A percentile compares a stretch with the other conserved stretches of the same genome.
Evolutionary conservation across 1,140 invertebrate genomes (phyloP).

Genomic region (Scaptomyza pallida): DNA sequence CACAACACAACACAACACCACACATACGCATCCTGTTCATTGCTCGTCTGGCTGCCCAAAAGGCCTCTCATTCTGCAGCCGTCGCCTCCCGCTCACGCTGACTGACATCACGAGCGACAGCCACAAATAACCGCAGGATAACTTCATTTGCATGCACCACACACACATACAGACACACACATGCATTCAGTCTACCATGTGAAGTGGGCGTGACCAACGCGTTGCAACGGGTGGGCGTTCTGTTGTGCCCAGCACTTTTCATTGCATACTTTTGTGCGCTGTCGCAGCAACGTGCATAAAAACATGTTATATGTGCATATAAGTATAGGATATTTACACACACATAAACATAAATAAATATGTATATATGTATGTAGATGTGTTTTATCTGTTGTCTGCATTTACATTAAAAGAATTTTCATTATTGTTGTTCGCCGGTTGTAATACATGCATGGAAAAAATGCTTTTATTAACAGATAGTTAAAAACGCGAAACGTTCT

Average conservation of each 20-base stretch:
- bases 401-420: constrained; percentile 71
- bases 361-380: constrained; percentile 19
- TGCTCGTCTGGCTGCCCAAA: neutral
- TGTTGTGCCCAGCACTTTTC: constrained; percentile 28
- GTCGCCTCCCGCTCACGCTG: neutral
- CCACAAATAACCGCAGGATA: constrained; percentile 80
- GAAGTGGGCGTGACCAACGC: constrained; percentile 22
- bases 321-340: constrained; percentile 47
- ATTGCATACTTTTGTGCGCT: constrained; percentile 45
- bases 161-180: constrained; percentile 3
- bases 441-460: constrained; percentile 58
- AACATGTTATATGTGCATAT: constrained; percentile 38
- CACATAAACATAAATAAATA: constrained; percentile 30
- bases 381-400: constrained; percentile 57
- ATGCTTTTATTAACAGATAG: constrained; percentile 71
- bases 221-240: constrained; percentile 19
- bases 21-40: constrained; percentile 42
- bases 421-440: constrained; percentile 57
- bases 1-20: constrained; percentile 12
- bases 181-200: neutral
- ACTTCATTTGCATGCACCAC: constrained; percentile 75
- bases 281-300: constrained; percentile 41
- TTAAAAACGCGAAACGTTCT: constrained; percentile 37
- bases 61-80: neutral
- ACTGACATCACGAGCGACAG: constrained; percentile 70